Conservation (phyloP, 2,888 invertebrate genomes). For the Psococerastis gibbosa region DNA sequence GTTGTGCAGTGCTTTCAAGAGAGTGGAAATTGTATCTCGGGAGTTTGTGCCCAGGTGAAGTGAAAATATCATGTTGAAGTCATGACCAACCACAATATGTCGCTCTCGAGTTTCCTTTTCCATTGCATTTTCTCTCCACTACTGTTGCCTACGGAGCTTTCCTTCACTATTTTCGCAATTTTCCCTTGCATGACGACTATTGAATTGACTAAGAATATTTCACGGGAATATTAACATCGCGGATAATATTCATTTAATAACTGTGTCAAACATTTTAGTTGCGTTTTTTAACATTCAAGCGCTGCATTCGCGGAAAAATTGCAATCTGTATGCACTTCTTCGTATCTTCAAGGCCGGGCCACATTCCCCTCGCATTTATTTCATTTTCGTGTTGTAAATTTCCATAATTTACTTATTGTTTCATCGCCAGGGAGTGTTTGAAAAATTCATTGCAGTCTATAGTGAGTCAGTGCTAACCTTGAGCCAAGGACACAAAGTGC, state of each 20-base stretch:
- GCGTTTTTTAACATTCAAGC: constrained; percentile 9
- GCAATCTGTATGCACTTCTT: constrained; percentile 10
- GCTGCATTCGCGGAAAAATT: constrained; percentile 10
- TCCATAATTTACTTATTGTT: no score
- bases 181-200: no score
- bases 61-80: not conserved
- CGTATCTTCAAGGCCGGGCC: not conserved
- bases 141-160: no score
- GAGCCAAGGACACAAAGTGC: no score
- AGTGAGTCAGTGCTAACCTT: no score
- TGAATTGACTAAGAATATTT: no score
- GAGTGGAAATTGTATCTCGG: not conserved
- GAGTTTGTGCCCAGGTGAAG: not conserved
- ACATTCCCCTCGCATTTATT: no score
- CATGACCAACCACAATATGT: constrained; percentile 10
- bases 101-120: not conserved
- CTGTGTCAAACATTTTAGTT: constrained; percentile 4
- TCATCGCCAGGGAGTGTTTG: no score
- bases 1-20: not conserved
- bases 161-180: no score
- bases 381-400: no score
- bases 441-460: no score
- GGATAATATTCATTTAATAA: not conserved
- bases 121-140: not conserved
- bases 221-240: not conserved